Base-by-base conservation (phyloP, 1,140 invertebrate genomes). In the Sitobion miscanthi region DNA sequence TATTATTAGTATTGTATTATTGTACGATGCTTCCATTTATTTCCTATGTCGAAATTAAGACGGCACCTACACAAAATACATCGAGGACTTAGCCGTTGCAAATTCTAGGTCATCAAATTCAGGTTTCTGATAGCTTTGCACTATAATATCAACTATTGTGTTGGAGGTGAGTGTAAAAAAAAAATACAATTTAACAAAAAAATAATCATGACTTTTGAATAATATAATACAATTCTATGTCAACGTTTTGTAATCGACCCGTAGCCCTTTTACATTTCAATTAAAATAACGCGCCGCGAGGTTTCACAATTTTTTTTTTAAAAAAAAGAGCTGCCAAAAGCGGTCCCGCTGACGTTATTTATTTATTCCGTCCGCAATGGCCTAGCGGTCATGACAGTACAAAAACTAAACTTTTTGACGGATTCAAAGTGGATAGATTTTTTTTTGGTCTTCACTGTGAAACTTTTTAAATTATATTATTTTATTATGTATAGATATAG, bases 341-440 rank as follows among this genome's bases (percentile, higher is more conserved):
- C 45, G 85, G 23, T 25, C 85, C 25, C 25, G 30, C 11, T 86
- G 11, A 47, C 45, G 14, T 47, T 47, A 86, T 86, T 86, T 86
- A 86, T 86, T 86, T 69, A 69, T 69, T 69, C 42, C 25, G 45
- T n/a, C 23, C 38, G 23, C 45, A 86, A 86, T 86, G 17, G 38
- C 11, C 42, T 47, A 25, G 45, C 45, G 45, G 45, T 47, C 45
- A 47, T 86, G 42, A 47, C 45, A 45, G 45, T 42, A 4, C 62
- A 69, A 86, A 86, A 86, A 86, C 11, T 47, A 17, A 86, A 86
- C 85, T 86, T 86, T 86, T n/a, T 86, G 85, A 86, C 85, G 25
- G 42, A n/a, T 47, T 86, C 85, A 86, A 86, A 86, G 45, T 47
- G 42, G 42, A 86, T n/a, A 8, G 38, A 86, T 47, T 47, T 47